Evolutionary conservation across 2,797 vertebrate species (phyloP).

Genomic region (Morelia viridis): DNA sequence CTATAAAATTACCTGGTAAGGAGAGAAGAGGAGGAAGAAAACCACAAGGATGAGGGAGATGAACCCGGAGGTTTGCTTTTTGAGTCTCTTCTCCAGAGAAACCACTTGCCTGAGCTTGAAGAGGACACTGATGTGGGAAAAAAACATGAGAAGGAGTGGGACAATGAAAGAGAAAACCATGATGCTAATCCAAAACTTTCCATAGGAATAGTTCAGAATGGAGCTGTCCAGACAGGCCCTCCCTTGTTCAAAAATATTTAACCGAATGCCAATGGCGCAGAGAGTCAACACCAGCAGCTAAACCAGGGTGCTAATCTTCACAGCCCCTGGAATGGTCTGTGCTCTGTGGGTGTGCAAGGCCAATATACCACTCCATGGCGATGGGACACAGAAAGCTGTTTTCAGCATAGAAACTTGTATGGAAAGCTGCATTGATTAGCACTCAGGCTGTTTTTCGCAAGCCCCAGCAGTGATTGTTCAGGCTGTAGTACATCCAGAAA

Average conservation of each 20-base stretch:
- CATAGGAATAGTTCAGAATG: background rate
- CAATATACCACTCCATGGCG: background rate
- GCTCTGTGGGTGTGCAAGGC: background rate
- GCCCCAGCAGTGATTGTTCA: background rate
- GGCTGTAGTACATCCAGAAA: slow-evolving; percentile 19
- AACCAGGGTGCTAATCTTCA: background rate
- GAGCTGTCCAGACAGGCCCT: background rate
- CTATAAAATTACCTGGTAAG: slow-evolving; percentile 15
- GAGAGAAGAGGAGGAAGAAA: slow-evolving; percentile 10
- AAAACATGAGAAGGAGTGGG: slow-evolving; percentile 1
- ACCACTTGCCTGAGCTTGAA: background rate
- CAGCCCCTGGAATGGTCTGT: background rate
- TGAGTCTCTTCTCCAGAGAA: background rate
- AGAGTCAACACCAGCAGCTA: background rate
- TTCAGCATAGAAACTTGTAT: slow-evolving; percentile 16
- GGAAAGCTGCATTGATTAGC: background rate
- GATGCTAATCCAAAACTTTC: background rate
- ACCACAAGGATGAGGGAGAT: slow-evolving; percentile 11
- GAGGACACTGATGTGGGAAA: slow-evolving; percentile 20
- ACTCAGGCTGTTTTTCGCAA: background rate
- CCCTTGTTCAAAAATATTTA: rapidly evolving
- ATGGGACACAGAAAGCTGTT: slow-evolving; percentile 26
- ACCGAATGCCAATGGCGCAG: background rate
- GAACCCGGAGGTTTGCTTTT: background rate
- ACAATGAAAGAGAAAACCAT: background rate